These are phyloP conservation scores for Pycnomerus fuliginosus DNA, from an alignment of 2,888 invertebrate genomes.

Conservation along the genomic window DNA sequence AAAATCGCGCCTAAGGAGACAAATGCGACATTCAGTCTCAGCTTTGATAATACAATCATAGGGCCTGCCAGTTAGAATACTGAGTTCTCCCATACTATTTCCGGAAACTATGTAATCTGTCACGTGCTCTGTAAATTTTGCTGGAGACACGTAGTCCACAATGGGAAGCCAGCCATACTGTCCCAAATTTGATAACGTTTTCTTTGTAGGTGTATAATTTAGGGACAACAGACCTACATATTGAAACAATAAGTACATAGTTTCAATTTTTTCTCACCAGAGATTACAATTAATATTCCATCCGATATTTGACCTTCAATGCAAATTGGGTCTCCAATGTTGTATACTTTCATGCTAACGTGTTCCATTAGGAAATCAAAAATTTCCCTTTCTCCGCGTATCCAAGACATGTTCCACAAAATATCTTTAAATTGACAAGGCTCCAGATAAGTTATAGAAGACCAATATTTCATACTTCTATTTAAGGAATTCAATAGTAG, in stretches of 20 bases:
- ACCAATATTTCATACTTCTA: background rate
- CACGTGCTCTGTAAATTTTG: conserved; percentile 54
- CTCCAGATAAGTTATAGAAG: conserved; percentile 42
- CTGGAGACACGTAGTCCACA: conserved; percentile 56
- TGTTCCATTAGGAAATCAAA: conserved; percentile 13
- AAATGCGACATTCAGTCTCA: conserved; percentile 60
- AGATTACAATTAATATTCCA: conserved; percentile 52
- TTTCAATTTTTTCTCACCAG: too few relatives aligned
- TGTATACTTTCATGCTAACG: conserved; percentile 26
- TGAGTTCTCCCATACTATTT: conserved; percentile 62
- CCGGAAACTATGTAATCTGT: conserved; percentile 63
- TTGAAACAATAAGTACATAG: too few relatives aligned
- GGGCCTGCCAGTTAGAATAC: conserved; percentile 58
- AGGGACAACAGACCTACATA: conserved; percentile 5
- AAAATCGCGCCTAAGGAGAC: conserved; percentile 50
- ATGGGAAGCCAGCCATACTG: conserved; percentile 57
- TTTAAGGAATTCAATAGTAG: background rate
- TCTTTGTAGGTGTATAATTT: background rate
- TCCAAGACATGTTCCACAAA: conserved; percentile 35
- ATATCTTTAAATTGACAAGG: conserved; percentile 56
- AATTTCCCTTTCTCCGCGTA: conserved; percentile 23
- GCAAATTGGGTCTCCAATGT: conserved; percentile 29
- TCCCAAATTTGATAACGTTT: background rate
- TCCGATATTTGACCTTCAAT: conserved; percentile 43
- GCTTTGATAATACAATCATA: conserved; percentile 60